phyloP scores from a whole-genome alignment of 1,140 invertebrate genomes.

The Steinernema khuongi region DNA sequence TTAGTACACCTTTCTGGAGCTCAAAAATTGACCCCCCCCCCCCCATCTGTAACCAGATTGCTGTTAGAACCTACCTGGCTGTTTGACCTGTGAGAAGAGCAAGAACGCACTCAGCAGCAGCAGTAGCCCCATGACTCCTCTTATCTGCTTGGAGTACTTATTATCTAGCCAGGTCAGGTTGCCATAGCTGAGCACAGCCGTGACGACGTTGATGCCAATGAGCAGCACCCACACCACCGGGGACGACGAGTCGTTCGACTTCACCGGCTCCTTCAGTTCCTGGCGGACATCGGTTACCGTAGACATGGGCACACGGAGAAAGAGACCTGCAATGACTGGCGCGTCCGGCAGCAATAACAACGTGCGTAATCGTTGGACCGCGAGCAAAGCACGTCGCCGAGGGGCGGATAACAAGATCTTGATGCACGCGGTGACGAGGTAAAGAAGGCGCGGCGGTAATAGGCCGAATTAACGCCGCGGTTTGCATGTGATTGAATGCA shows the following conservation, averaged over 20 bases:
- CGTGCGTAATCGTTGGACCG: no score
- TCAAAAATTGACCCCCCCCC: no score
- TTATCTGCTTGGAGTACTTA: background rate
- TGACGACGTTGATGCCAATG: background rate
- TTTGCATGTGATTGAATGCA: no score
- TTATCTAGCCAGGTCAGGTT: background rate
- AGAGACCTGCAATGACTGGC: no score
- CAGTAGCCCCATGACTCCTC: background rate
- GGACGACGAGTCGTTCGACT: background rate
- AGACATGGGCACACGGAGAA: no score
- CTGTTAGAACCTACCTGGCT: background rate
- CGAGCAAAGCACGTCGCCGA: no score
- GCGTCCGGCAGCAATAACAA: no score
- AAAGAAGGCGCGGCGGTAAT: no score
- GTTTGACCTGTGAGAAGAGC: background rate
- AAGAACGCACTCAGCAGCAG: background rate
- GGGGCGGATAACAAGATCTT: no score
- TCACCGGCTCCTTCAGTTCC: background rate
- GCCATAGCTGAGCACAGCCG: background rate
- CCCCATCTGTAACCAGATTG: background rate
- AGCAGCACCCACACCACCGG: background rate
- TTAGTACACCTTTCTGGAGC: no score
- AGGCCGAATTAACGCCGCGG: no score
- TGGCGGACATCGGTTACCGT: background rate
- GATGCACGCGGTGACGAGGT: no score